Percentiles rank a stretch among this genome's conserved stretches.
Evolutionary conservation across 2,888 invertebrate genomes (phyloP).

Genomic region (Cantharis flavilabris): DNA sequence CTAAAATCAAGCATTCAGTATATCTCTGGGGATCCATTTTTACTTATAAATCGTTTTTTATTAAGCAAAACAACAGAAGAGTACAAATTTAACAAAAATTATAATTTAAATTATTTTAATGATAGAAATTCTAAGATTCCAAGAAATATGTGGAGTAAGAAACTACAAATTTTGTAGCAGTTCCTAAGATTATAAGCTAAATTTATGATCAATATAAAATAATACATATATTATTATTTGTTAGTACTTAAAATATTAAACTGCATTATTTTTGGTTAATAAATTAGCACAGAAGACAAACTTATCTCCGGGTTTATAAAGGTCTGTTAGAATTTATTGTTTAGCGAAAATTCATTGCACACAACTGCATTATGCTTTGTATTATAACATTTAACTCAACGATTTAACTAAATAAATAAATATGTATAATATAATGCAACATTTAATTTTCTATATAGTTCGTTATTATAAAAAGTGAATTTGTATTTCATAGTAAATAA

Average conservation of each 20-base stretch:
- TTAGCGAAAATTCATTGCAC: not conserved
- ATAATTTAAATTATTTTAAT: not conserved
- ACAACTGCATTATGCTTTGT: not conserved
- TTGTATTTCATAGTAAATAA: not conserved
- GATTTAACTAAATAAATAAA: too few species aligned
- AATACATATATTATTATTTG: not conserved
- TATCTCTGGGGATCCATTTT: too few species aligned
- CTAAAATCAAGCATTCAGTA: too few species aligned
- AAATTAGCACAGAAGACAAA: not conserved
- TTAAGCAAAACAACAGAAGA: too few species aligned
- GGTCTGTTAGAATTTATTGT: not conserved
- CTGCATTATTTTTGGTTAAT: not conserved
- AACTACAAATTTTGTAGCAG: not conserved
- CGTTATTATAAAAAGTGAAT: not conserved
- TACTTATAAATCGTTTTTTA: too few species aligned
- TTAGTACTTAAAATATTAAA: not conserved
- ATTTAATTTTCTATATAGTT: too few species aligned
- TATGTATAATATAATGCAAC: too few species aligned
- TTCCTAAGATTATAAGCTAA: not conserved
- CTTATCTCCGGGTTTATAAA: not conserved
- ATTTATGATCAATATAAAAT: not conserved
- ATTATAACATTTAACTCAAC: not conserved
- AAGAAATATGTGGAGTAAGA: not conserved
- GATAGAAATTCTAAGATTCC: too few species aligned
- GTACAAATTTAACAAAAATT: not conserved